Evolutionary conservation across 2,113 vertebrate species (phyloP).

Genomic region (Gasterosteus nipponicus): DNA sequence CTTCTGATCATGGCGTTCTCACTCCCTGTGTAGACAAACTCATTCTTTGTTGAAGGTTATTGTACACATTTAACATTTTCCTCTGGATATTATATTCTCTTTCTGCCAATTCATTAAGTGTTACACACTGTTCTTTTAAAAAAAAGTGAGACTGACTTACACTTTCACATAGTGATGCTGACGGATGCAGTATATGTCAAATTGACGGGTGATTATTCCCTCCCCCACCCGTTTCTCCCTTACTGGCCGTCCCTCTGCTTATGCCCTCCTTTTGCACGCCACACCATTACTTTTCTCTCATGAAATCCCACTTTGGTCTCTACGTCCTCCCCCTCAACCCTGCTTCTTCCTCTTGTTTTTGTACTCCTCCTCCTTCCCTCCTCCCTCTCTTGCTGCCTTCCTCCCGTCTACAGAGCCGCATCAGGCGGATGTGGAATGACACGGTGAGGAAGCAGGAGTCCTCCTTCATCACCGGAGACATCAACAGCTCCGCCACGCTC

Average conservation of each 20-base stretch:
- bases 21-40: background rate
- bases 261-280: constrained; percentile 53
- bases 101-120: background rate
- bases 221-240: constrained; percentile 36
- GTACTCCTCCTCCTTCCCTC: constrained; percentile 12
- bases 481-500: constrained; percentile 98
- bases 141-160: constrained; percentile 55
- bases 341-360: background rate
- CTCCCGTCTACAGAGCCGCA: constrained; percentile 88
- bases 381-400: constrained; percentile 5
- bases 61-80: background rate
- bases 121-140: constrained; percentile 4
- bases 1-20: background rate
- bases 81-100: background rate
- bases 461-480: constrained; percentile 99
- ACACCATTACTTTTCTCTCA: constrained; percentile 31
- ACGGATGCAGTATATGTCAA: constrained; percentile 36
- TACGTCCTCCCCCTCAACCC: constrained; percentile 7
- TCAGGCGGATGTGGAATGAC: constrained; percentile 99
- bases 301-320: constrained; percentile 30
- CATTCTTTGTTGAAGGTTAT: background rate
- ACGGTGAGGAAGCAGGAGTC: constrained; percentile 99
- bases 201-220: constrained; percentile 56
- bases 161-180: constrained; percentile 40
- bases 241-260: constrained; percentile 37